Evolutionary conservation across 2,888 invertebrate species (phyloP), one percentile per base, ranked within the genome.

Genomic region (Labia minor): DNA sequence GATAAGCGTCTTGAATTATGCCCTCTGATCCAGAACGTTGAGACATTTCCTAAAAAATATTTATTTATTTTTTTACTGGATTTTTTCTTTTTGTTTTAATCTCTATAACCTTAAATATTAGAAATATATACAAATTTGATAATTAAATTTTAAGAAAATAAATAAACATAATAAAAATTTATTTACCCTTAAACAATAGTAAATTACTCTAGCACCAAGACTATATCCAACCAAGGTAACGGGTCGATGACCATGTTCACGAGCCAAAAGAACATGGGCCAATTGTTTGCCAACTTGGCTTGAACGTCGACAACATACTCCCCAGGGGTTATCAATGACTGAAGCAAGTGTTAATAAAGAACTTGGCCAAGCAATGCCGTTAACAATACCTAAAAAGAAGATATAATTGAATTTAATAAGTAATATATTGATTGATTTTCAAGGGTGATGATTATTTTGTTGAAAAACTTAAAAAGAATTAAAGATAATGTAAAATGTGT

Each of bases 201-300:
- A 87, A 70, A 87, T 84, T 49, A 86, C 85, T 67, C 86, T 76
- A 1, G 86, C 86, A n/a, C 87, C 87, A 14, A 87, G 77, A 71
- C 84, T 84, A 74, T 83, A 86, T 3, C 86, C 85, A 68, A 86
- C 80, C 64, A 87, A 76, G 0, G 86, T 83, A 21, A 86, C 84
- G 1, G 86, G 86, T 37, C 86, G 75, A 72, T 82, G 81, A 4
- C 86, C 86, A 73, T 85, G 85, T 71, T 83, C 80, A 68, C 84
- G 75, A 6, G 81, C 77, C 21, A 86, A 74, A 33, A 87, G 76
- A n/a, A 86, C 82, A 68, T 85, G 83, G 1, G 86, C 86, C 66
- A 87, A 76, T 72, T 85, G 82, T 72, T 82, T 80, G 4, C 87
- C 87, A 19, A 83, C 83, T 74, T 83, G 81, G 3, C 81, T 80